Base-by-base conservation (phyloP, 1,140 invertebrate species). In the Euglossa dilemma region DNA sequence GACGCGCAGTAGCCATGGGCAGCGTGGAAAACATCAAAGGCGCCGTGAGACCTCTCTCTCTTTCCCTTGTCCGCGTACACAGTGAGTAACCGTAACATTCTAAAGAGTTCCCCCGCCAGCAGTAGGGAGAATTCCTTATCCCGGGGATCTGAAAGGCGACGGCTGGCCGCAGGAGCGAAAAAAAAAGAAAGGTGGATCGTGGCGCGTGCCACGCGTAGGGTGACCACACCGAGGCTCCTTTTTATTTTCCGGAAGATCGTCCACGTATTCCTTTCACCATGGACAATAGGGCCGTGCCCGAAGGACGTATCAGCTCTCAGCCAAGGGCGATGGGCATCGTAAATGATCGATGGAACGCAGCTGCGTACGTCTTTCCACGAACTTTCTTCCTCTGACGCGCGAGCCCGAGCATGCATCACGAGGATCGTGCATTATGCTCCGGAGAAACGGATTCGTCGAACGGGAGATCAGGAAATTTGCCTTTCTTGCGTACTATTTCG, bases 271-370 rank as follows among this genome's bases (percentile, higher is more conserved):
- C 84, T 86, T 87, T 86, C 80, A 84, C 80, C 56, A 18, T 67
- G 73, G 54, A 82, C 67, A 85, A 83, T 85, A 66, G 75, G 69
- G 83, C 76, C 73, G 69, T 78, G 63, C 43, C 67, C 77, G 83
- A 78, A 87, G 64, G 72, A 87, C 80, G 81, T 85, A 64, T 84
- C 83, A 90, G 84, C 79, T 85, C 75, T 36, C 64, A 85, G 57
- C 81, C 78, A 70, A 85, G 80, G 85, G 80, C 82, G 85, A 85
- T 85, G 85, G 72, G 80, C 85, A 80, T 73, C 73, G 85, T 89
- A 91, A 92, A 91, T 91, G 88, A 87, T 74, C 85, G 86, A 84
- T 91, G 78, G 71, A 90, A 88, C 74, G 52, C 91, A 91, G 91
- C 89, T 92, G 90, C 86, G 56, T 82, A 76, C 85, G 87, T 87